A percentile compares a stretch with the other conserved stretches of the same genome.
Evolutionary conservation across 2,113 vertebrate species (phyloP).

Genomic region (Rhabdomys dilectus): DNA sequence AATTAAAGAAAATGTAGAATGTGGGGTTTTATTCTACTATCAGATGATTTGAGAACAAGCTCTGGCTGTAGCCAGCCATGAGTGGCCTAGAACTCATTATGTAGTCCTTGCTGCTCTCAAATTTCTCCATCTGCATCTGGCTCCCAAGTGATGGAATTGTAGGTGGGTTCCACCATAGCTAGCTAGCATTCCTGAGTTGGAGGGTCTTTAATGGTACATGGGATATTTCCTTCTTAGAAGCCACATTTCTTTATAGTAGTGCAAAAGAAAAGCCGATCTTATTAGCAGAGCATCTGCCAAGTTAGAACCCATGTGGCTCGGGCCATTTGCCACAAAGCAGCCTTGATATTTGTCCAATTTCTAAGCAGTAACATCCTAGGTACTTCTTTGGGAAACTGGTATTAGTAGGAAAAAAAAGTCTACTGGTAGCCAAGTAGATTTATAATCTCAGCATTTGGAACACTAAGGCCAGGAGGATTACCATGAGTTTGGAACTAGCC

Average conservation of each 20-base stretch:
- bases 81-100: background rate
- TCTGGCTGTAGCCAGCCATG: background rate
- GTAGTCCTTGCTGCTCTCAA: background rate
- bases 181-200: background rate
- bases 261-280: constrained; percentile 23
- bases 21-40: background rate
- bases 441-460: background rate
- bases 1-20: constrained; percentile 15
- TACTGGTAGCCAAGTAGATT: background rate
- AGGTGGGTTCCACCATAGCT: background rate
- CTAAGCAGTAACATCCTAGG: constrained; percentile 20
- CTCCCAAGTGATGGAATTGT: background rate
- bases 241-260: background rate
- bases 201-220: rapidly evolving
- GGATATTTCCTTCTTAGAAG: background rate
- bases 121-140: background rate
- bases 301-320: constrained; percentile 49
- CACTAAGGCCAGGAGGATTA: background rate
- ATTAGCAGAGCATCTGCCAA: background rate
- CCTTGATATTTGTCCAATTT: constrained; percentile 33
- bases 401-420: constrained; percentile 8
- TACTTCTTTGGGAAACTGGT: constrained; percentile 50
- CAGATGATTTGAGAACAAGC: rapidly evolving
- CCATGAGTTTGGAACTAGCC: background rate
- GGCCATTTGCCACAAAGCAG: background rate